These are phyloP conservation scores for Alcedo atthis DNA, from an alignment of 2,797 vertebrate species.

Conservation along the genomic window DNA sequence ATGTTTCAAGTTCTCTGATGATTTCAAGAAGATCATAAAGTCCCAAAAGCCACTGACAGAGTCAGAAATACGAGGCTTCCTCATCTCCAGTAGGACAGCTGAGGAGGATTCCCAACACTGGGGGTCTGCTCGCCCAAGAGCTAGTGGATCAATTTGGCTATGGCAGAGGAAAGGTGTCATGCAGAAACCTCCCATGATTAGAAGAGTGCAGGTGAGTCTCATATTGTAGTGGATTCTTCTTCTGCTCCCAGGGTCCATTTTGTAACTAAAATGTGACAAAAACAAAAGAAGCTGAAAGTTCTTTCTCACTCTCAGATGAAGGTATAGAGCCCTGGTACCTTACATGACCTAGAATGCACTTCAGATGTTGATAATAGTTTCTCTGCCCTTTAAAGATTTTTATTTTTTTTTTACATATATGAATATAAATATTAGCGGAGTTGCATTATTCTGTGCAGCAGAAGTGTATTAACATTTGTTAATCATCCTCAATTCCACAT, in stretches of 20 bases:
- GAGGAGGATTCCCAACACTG: conserved; percentile 95
- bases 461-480: not conserved
- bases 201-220: conserved; percentile 73
- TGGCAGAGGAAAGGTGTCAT: conserved; percentile 76
- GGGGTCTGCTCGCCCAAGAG: conserved; percentile 81
- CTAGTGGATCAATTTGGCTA: conserved; percentile 85
- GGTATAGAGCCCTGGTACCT: not conserved
- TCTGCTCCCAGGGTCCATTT: conserved; percentile 53
- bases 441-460: not conserved
- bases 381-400: not conserved
- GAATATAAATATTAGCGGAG: not conserved
- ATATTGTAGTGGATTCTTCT: conserved; percentile 62
- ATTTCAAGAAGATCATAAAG: conserved; percentile 90
- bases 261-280: conserved; percentile 64
- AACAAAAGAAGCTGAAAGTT: not conserved
- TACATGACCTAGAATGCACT: not conserved
- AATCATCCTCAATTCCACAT: not conserved
- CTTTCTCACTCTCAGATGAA: not conserved
- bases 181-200: conserved; percentile 81
- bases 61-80: conserved; percentile 89
- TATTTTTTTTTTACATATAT: not conserved
- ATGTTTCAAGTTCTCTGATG: conserved; percentile 90
- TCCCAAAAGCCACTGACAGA: conserved; percentile 93
- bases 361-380: not conserved
- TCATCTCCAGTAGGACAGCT: conserved; percentile 88